Evolutionary conservation across 2,888 invertebrate species (phyloP), one percentile per base, ranked within the genome.

Genomic region (Lepidocyrtoides sp.): DNA sequence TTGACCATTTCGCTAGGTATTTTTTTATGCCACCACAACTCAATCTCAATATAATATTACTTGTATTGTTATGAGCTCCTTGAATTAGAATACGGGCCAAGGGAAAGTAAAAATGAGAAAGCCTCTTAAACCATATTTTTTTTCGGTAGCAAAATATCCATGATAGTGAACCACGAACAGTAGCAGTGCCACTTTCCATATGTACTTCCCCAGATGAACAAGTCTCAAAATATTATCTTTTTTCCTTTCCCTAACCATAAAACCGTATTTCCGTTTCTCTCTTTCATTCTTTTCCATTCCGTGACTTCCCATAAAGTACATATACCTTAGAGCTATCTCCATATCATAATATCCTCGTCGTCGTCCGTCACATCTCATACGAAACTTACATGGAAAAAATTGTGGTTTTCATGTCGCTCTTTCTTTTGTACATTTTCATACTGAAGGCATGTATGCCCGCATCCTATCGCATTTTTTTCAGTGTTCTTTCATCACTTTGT

Each of bases 211-310:
- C 44, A 81, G 72, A 82, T 82, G 89, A 83, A 75, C 89, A 89
- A 83, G 83, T 83, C 83, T 54, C 82, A 69, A 81, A 57, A 57
- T 83, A 89, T 89, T 88, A 82, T 89, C 89, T 75, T 89, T 89
- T 66, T 87, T 60, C 54, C 36, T 48, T 84, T 82, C 54, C 72
- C 48, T 20, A 48, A 32, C 69, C 75, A 89, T 89, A 89, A 89
- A 89, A 89, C 83, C 69, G 75, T 82, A 89, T 89, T 89, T 89
- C 89, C 89, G 81, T 51, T 86, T 60, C 69, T 84, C 82, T 85
- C 87, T 57, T 87, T 89, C 82, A 51, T 69, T 57, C 69, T 82
- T 72, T 89, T 57, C 72, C 89, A 60, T 83, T 72, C 82, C 72
- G 20, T 82, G 51, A 41, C 41, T 81, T 36, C 88, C 54, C 72